Percentiles rank a stretch among this genome's conserved stretches.
Conservation (phyloP, 2,113 vertebrate genomes). For the Lipotes vexillifer region DNA sequence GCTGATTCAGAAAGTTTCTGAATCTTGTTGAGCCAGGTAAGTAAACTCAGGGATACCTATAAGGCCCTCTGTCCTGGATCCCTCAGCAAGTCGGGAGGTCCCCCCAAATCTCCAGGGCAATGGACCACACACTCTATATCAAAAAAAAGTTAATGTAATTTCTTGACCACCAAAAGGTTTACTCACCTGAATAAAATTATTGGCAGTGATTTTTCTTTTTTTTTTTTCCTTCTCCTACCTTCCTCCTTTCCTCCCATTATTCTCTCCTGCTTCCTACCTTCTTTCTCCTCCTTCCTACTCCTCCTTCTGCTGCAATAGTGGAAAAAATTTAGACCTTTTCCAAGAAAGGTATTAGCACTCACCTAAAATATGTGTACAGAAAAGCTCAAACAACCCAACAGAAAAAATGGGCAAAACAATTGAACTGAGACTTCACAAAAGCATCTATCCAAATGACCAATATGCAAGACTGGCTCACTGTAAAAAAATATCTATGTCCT, state of each 20-base stretch:
- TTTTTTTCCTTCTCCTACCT: neutral
- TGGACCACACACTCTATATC: no score
- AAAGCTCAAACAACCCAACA: neutral
- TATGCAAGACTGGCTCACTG: neutral
- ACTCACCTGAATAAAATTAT: neutral
- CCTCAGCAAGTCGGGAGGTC: neutral
- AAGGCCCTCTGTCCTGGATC: neutral
- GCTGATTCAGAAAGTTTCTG: neutral
- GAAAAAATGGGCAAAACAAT: neutral
- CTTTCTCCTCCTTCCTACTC: neutral
- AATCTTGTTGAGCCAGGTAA: neutral
- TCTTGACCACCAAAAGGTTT: neutral
- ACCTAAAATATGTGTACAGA: neutral
- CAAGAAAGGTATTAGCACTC: neutral
- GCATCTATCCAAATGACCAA: neutral
- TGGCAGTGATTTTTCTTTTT: neutral
- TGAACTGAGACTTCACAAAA: neutral
- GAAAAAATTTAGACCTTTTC: neutral
- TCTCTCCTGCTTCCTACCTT: neutral
- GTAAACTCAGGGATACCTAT: neutral
- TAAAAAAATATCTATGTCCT: neutral
- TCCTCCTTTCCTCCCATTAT: neutral
- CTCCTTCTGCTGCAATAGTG: neutral
- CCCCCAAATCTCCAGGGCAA: neutral
- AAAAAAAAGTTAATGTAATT: neutral